Evolutionary conservation across 2,797 vertebrate species (phyloP).

Genomic region (Melanotaenia trifasciata): DNA sequence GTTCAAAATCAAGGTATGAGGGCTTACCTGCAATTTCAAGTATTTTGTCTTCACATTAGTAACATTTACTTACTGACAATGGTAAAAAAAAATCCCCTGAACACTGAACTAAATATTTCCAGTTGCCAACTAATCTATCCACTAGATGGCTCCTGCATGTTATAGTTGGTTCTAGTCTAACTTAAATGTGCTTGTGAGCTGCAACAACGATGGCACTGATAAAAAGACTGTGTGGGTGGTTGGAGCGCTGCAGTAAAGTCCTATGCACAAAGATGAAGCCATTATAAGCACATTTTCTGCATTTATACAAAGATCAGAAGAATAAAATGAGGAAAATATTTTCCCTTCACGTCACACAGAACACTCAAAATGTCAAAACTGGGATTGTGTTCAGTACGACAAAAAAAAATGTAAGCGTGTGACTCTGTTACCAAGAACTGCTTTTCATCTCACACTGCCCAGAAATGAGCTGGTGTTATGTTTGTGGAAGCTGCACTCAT

Average conservation of each 20-base stretch:
- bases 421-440: constrained; percentile 16
- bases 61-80: constrained; percentile 39
- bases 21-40: background rate
- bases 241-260: background rate
- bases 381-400: constrained; percentile 8
- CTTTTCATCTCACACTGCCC: constrained; percentile 30
- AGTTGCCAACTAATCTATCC: constrained; percentile 28
- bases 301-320: constrained; percentile 8
- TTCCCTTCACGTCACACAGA: constrained; percentile 37
- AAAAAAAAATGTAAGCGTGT: constrained; percentile 23
- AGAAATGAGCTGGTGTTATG: constrained; percentile 31
- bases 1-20: background rate
- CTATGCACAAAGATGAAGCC: background rate
- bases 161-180: constrained; percentile 5
- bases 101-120: constrained; percentile 7
- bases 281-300: background rate
- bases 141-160: constrained; percentile 70
- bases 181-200: constrained; percentile 19
- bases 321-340: constrained; percentile 51
- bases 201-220: constrained; percentile 23
- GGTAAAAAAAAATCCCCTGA: constrained; percentile 38
- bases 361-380: constrained; percentile 21
- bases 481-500: constrained; percentile 17
- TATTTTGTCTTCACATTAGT: constrained; percentile 9
- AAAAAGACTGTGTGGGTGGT: constrained; percentile 6